Conservation (phyloP, 2,113 vertebrate genomes). For the Brachyhypopomus gauderio region DNA sequence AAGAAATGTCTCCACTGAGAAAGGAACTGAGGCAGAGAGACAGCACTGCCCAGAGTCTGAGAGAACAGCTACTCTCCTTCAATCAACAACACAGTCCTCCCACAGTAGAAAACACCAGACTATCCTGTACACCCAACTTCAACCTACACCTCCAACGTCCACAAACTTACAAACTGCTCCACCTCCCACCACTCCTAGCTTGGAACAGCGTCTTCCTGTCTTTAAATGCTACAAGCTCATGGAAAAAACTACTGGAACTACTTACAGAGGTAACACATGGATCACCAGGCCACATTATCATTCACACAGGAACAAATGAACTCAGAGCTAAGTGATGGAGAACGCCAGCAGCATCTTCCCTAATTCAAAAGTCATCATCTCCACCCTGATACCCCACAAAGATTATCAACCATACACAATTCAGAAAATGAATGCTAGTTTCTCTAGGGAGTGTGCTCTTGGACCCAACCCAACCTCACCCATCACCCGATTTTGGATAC, state of each 20-base stretch:
- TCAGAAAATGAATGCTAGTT: neutral
- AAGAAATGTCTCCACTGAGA: too few species aligned
- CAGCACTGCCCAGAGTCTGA: too few species aligned
- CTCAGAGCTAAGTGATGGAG: neutral
- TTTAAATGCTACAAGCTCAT: too few species aligned
- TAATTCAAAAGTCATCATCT: neutral
- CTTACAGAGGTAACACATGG: neutral
- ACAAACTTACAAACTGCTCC: too few species aligned
- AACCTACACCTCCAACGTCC: too few species aligned
- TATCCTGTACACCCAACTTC: neutral
- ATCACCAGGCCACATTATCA: neutral
- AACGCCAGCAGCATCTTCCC: neutral
- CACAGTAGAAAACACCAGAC: neutral
- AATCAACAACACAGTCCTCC: neutral
- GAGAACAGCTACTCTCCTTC: too few species aligned
- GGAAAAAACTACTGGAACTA: too few species aligned
- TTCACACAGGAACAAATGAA: constrained; percentile 1
- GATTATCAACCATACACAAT: neutral
- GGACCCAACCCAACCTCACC: neutral
- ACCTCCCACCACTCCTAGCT: too few species aligned
- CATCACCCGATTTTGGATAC: too few species aligned
- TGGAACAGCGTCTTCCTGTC: too few species aligned
- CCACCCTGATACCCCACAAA: neutral
- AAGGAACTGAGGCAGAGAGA: too few species aligned
- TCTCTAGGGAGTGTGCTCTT: neutral